Evolutionary conservation across 2,113 vertebrate species (phyloP), one percentile per base, ranked within the genome.

Genomic region (Percopsis transmontana): DNA sequence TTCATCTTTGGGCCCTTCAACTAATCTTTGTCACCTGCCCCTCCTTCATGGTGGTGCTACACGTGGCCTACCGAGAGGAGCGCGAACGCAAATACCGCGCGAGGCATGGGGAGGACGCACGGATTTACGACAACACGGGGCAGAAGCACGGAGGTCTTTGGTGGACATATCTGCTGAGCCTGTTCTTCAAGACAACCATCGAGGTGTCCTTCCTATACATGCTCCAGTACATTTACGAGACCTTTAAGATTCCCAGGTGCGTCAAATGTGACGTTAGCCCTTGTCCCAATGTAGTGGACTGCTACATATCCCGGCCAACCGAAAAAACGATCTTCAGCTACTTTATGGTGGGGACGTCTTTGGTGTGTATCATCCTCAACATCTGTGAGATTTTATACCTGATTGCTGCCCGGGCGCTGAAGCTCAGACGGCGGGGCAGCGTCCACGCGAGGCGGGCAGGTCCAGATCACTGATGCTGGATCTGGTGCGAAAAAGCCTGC

Each of bases 11-110:
- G 95, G 95, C 95, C 10, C 89, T 97, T 56, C 96, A 98, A 85
- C 95, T 98, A 72, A 96, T 98, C 89, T 92, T 98, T 39, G 93
- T 97, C 77, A 97, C 94, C 0, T 97, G 96, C 50, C 96, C 96
- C 0, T 93, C 93, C 1, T 92, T 93, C 58, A 77, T 94, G 52
- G 92, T 94, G 55, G 89, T 93, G 63, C 89, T 95, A 84, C 92
- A 93, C 1, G 91, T 94, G 76, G 90, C 91, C 62, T 94, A 93
- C 75, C 77, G 90, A 0, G 72, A 93, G 66, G 90, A 93, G 1
- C 87, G 91, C 0, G 91, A 94, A 40, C 87, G 82, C 18, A 91
- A 88, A 41, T 85, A 93, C 74, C 85, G 8, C 8, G 39, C 51
- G 44, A 92, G 88, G 42, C 82, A 92, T 0, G 90, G 92, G 0